Evolutionary conservation across 2,888 invertebrate genomes (phyloP), one percentile per base, ranked within the genome.

Genomic region (Argyra leucocephala): DNA sequence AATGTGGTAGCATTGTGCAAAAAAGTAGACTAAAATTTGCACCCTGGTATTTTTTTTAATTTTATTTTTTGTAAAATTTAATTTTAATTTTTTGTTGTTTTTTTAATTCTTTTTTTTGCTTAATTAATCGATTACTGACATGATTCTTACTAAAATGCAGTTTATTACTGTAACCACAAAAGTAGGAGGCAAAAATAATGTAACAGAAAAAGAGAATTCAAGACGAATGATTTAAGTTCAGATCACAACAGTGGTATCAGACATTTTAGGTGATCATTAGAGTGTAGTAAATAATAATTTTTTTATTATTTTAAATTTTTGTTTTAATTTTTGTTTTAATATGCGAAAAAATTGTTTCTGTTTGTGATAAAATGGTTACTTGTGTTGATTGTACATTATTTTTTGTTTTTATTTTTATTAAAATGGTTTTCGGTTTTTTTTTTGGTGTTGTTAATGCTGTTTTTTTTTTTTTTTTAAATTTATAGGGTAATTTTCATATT

Each of bases 121-220:
- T 48, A 18, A 48, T 48, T 48, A 48, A 48, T 48, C 48, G 48
- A 48, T 48, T 48, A 48, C 48, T 48, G 48, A 48, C 48, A 48
- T 48, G 48, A 48, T 48, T 48, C 48, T 48, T 48, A 48, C 18
- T 48, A 18, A 48, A 48, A 48, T 18, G n/a, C 48, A 18, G 48
- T 48, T n/a, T 5, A 48, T 48, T 48, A 48, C 48, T 18, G 15
- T 15, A 18, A 48, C 5, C 48, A 31, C 12, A 48, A 15, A 48
- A 48, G 48, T 18, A 18, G 15, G 6, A 48, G 48, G 18, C 48
- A 12, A 48, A 15, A 48, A 18, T 48, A 18, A 48, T 15, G 5
- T 48, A 18, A 48, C 5, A 37, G 6, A 15, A 37, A 37, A 37
- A 48, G 31, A 31, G 12, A 48, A 48, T 48, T 48, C n/a, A 48